Conservation (phyloP, 2,888 invertebrate genomes). For the Bursaphelenchus okinawaensis region DNA sequence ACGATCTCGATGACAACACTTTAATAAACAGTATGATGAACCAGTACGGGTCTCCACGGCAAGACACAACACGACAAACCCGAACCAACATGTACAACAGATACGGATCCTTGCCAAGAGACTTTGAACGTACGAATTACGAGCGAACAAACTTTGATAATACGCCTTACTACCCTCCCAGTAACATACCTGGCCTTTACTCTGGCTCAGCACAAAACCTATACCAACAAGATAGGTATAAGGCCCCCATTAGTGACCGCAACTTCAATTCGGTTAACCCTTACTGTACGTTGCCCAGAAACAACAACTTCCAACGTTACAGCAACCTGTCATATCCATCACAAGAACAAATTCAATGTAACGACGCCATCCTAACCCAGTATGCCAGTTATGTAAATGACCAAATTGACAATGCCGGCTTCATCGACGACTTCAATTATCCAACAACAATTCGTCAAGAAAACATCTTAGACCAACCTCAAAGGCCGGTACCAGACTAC, state of each 20-base stretch:
- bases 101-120: constrained; percentile 51
- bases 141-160: constrained; percentile 13
- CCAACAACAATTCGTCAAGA: not conserved
- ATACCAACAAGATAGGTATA: not conserved
- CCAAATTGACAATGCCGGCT: constrained; percentile 37
- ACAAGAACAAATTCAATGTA: not conserved
- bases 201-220: constrained; percentile 17
- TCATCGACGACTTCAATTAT: not conserved
- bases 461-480: not conserved
- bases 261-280: not conserved
- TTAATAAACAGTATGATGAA: constrained; percentile 34
- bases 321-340: not conserved
- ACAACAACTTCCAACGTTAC: not conserved
- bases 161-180: not conserved
- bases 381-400: constrained; percentile 56
- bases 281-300: not conserved
- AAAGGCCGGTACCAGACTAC: not conserved
- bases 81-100: constrained; percentile 9
- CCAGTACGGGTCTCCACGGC: constrained; percentile 48
- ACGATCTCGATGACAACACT: not conserved
- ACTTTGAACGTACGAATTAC: constrained; percentile 52
- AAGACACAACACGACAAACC: constrained; percentile 10
- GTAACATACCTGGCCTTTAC: not conserved
- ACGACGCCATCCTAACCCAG: constrained; percentile 39
- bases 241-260: not conserved